Evolutionary conservation across 53 echinoderm and acorn worm species (phyloP).

Genomic region (Pentamera pediparva): DNA sequence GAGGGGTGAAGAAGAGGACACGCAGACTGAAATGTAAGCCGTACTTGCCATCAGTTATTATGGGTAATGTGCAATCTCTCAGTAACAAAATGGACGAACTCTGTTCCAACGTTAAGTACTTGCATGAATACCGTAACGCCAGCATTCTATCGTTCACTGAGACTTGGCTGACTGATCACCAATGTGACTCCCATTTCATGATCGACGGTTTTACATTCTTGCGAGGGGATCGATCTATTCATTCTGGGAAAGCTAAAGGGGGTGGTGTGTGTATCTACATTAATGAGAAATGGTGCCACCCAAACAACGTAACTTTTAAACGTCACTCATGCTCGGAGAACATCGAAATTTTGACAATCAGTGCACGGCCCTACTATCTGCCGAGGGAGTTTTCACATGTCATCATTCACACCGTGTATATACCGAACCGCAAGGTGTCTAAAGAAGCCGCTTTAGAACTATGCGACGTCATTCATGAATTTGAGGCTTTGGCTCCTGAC

Average conservation of each 20-base stretch:
- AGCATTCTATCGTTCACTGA: not conserved
- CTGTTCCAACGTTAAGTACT: not conserved
- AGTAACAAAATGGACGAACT: constrained; percentile 1
- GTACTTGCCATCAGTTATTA: not conserved
- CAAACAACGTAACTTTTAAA: constrained; percentile 3
- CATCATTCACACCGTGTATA: not conserved
- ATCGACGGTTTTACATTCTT: constrained; percentile 21
- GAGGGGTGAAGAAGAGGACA: constrained; percentile 4
- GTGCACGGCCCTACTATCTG: not conserved
- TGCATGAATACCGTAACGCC: not conserved
- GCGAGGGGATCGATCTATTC: constrained; percentile 22
- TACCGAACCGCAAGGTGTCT: not conserved
- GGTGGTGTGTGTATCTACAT: constrained; percentile 18
- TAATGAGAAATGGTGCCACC: constrained; percentile 24
- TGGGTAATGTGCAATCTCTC: constrained; percentile 4
- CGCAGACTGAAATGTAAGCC: not conserved
- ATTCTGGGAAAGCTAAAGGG: constrained; percentile 14
- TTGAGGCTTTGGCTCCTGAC: constrained; percentile 3
- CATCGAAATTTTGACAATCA: not conserved
- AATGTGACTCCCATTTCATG: not conserved
- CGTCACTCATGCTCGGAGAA: not conserved
- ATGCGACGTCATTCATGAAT: not conserved
- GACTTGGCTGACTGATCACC: constrained; percentile 8
- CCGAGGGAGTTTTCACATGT: not conserved
- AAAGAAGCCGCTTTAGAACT: not conserved